Evolutionary conservation across 92 coral and sea anemone genomes (phyloP).

Genomic region (Diadumene lineata): DNA sequence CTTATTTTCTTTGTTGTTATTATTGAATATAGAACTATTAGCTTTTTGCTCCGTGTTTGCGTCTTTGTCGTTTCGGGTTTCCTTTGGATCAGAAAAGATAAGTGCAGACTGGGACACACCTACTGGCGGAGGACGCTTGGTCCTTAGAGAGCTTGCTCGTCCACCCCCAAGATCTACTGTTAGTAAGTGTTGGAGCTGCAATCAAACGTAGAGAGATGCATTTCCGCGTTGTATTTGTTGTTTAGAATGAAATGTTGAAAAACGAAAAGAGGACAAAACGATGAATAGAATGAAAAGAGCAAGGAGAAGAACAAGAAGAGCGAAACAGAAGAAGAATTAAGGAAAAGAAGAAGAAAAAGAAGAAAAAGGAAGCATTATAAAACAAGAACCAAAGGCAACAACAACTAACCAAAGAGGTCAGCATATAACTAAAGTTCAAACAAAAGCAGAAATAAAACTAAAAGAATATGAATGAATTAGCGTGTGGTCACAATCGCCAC

Average conservation of each 20-base stretch:
- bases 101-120: constrained; percentile 74
- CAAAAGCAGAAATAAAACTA: background rate
- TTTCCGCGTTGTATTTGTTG: no score
- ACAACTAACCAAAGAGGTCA: no score
- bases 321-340: no score
- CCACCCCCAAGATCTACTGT: constrained; percentile 67
- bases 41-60: background rate
- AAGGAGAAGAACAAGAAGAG: no score
- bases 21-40: background rate
- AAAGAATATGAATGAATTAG: background rate
- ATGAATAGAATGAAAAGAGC: no score
- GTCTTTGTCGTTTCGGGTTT: constrained; percentile 21
- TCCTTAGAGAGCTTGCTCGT: constrained; percentile 36
- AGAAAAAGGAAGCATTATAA: no score
- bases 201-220: no score
- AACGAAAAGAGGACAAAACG: no score
- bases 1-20: background rate
- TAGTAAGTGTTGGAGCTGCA: constrained; percentile 56
- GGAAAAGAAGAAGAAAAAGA: no score
- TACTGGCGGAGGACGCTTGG: constrained; percentile 64
- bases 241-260: no score
- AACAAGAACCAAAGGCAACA: no score
- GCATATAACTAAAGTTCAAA: background rate
- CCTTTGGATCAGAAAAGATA: constrained; percentile 41
- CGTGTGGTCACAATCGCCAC: no score